Base-by-base conservation (phyloP, 2,113 vertebrate species). In the Serranochromis macrocephalus region DNA sequence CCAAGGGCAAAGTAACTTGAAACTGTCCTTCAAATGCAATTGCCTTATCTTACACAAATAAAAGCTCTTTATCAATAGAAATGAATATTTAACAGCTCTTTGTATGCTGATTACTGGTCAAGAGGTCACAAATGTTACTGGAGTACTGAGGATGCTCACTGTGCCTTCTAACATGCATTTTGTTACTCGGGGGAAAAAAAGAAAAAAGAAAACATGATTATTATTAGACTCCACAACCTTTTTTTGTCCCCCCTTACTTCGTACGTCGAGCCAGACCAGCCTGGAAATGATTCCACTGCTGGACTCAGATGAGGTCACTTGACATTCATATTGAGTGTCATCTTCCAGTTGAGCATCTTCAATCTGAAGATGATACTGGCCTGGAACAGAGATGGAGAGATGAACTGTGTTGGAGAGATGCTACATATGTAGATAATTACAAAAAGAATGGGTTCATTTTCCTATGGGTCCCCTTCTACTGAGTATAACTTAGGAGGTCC, bases 351-450 rank as follows among this genome's bases (percentile, higher is more conserved):
- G 84, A 9, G 90, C 88, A 2, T 94, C 89, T 81, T 95, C 88
- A 55, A 96, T 96, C 87, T 95, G 94, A 14, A 97, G 94, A 92
- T 97, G 83, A 90, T 95, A 95, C 58, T 97, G 94, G 7, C 96
- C 96, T 96, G 82, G n/a, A 94, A 87, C 6, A 87, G 36, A 92
- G 7, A 91, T 14, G 82, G 47, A 87, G 40, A 89, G 24, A 84
- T 78, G 19, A 21, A 55, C 47, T 81, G 75, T 57, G 13, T 84
- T 68, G 55, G 54, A n/a, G 63, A 47, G 21, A 90, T 45, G 79
- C 51, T 81, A 84, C 85, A 84, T 36, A 85, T 83, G 47, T 40
- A 73, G 85, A 90, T 75, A 75, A 92, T 84, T 54, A 87, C 36
- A 66, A 83, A 79, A 21, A 53, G 21, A 19, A 58, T 57, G 16